Conservation (phyloP, 2,797 vertebrate species). For the Mormyrus hasselquistii region DNA sequence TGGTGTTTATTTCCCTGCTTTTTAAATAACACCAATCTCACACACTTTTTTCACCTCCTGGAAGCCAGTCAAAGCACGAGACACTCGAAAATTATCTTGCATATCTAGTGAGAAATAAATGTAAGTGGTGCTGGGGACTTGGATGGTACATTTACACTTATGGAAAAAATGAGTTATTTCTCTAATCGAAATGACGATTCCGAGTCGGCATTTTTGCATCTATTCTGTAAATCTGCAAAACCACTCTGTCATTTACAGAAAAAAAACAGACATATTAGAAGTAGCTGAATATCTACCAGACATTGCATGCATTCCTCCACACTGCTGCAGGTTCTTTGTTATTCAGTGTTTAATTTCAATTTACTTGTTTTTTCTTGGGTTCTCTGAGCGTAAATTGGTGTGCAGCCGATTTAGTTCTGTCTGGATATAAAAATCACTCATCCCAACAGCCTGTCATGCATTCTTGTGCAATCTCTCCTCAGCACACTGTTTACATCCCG, state of each 20-base stretch:
- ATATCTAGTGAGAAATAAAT: constrained; percentile 14
- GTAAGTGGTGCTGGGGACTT: not conserved
- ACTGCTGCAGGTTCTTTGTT: not conserved
- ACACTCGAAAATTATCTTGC: constrained; percentile 1
- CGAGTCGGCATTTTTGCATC: not conserved
- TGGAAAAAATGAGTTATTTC: not conserved
- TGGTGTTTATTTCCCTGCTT: constrained; percentile 8
- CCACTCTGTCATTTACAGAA: not conserved
- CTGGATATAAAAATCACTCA: not conserved
- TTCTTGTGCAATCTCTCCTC: not conserved
- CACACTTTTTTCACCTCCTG: constrained; percentile 14
- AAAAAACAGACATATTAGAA: not conserved
- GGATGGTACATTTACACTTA: not conserved
- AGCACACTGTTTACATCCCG: not conserved
- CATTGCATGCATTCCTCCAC: not conserved
- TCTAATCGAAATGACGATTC: not conserved
- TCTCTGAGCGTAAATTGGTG: not conserved
- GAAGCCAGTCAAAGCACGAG: not conserved
- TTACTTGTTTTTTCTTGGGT: not conserved
- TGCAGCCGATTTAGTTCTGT: not conserved
- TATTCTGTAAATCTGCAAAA: not conserved
- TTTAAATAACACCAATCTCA: constrained; percentile 13
- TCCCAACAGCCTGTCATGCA: not conserved
- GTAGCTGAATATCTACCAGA: not conserved
- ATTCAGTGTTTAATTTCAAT: not conserved